Base-by-base conservation (phyloP, 2,888 invertebrate genomes). In the Drosophila antonietae region DNA sequence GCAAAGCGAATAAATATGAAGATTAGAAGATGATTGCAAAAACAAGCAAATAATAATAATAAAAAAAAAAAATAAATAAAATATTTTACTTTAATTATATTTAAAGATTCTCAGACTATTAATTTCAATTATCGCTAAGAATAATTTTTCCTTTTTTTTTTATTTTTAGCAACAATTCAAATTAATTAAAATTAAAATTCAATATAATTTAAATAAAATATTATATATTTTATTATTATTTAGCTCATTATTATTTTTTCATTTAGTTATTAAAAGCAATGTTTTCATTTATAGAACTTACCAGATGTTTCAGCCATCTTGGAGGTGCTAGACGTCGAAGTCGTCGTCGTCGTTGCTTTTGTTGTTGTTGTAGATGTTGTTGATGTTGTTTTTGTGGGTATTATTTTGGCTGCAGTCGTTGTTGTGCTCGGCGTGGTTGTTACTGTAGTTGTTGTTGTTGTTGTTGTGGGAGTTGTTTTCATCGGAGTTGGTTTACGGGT, bases 391-490 rank as follows among this genome's bases (percentile, higher is more conserved):
- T 6, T 55, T 7, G 56, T 49, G n/a, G 56, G 64, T 14, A 70
- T 65, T 3, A 51, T 55, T 18, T 56, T 68, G 8, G 66, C 52
- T 39, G 56, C 68, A 12, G 46, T 55, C 9, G 51, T 57, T n/a
- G 61, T 64, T 28, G 65, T 53, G 6, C 20, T 10, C 31, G 53
- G 47, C 12, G 37, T 51, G 2, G 14, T 53, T 1, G 55, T 49
- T 10, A 68, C 56, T 28, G 65, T 43, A 5, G 18, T 44, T 5
- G 5, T 44, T 5, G 18, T 44, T 5, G 18, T 44, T 5, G 18
- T 58, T 23, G 14, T 46, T 0, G 52, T 47, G 6, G 64, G 63
- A 9, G 46, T 71, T 74, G 41, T 62, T 64, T 4, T 68, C 46
- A 12, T 60, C 10, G 56, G 53, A 0, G 53, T 53, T 8, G 64